These are phyloP conservation scores for Leistus spinibarbis DNA, from an alignment of 2,888 invertebrate species.

Conservation along the genomic window DNA sequence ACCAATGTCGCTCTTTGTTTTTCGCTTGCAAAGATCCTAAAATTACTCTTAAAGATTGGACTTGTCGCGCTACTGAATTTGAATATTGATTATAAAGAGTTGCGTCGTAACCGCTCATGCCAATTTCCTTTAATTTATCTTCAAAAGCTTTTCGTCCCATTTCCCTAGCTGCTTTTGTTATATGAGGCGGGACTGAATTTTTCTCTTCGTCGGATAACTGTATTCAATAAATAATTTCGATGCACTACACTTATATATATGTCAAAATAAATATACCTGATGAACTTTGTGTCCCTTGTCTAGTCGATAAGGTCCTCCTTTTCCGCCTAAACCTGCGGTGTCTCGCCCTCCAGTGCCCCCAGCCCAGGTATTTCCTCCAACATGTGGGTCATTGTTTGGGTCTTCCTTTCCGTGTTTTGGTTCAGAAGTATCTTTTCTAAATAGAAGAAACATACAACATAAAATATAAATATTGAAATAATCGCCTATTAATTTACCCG, in stretches of 20 bases:
- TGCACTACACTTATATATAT: not conserved
- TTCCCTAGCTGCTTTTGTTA: slow-evolving; percentile 87
- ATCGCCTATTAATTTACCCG: slow-evolving; percentile 58
- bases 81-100: slow-evolving; percentile 83
- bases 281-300: slow-evolving; percentile 94
- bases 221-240: slow-evolving; percentile 50
- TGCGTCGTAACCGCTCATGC: slow-evolving; percentile 94
- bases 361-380: slow-evolving; percentile 97
- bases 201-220: slow-evolving; percentile 87
- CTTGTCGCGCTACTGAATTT: slow-evolving; percentile 77
- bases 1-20: slow-evolving; percentile 93
- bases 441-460: slow-evolving; percentile 44
- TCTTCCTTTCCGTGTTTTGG: slow-evolving; percentile 96
- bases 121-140: slow-evolving; percentile 85
- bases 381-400: slow-evolving; percentile 88
- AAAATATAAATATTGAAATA: not conserved
- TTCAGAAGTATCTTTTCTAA: slow-evolving; percentile 68
- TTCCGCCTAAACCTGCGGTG: slow-evolving; percentile 94
- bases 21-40: slow-evolving; percentile 89
- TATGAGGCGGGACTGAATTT: slow-evolving; percentile 85
- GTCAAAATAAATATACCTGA: slow-evolving; percentile 65
- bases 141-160: slow-evolving; percentile 91
- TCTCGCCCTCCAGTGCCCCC: slow-evolving; percentile 93
- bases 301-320: slow-evolving; percentile 93
- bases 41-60: slow-evolving; percentile 85